Evolutionary conservation across 2,888 invertebrate genomes (phyloP), one percentile per base, ranked within the genome.

Genomic region (Meiosimyza platycephala): DNA sequence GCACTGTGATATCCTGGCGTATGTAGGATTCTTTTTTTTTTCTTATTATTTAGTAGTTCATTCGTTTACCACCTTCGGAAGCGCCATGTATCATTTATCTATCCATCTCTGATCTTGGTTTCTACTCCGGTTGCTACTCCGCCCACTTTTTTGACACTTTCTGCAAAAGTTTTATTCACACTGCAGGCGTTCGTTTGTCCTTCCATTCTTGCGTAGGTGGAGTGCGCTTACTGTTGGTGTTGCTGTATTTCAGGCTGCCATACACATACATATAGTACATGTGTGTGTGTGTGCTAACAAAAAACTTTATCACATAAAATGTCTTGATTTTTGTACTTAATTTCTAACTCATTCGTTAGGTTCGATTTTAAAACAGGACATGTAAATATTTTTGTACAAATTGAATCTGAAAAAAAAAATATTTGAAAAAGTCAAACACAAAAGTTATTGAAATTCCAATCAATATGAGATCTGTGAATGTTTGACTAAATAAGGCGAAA

Each of bases 121-220:
- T 40, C 40, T 67, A 60, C 16, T 28, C 71, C 33, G 48, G 55
- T 54, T 50, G 18, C 51, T 62, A 50, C 71, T 47, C 71, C 74
- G 71, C 74, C 71, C 83, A 82, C 81, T 81, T 81, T 82, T 80
- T 81, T 82, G 83, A 83, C 82, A 82, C 82, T 82, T 40, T 79
- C 78, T 18, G 80, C 79, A 79, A 82, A 82, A 82, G 73, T 81
- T 82, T 82, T 78, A 76, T 80, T 80, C 78, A 77, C 82, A 81
- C 82, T 81, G 82, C 83, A 81, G 81, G 82, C 83, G 80, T 77
- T 82, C 75, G 72, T 55, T 51, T 54, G 47, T 40, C 3, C 59
- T 48, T 15, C 13, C 40, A 3, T 40, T 9, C 40, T 40, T 40
- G 40, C 40, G 52, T 62, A 54, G n/a, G 59, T 22, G 28, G 22